These are phyloP conservation scores for Takifugu bimaculatus DNA, from an alignment of 2,113 vertebrate genomes.

Conservation along the genomic window DNA sequence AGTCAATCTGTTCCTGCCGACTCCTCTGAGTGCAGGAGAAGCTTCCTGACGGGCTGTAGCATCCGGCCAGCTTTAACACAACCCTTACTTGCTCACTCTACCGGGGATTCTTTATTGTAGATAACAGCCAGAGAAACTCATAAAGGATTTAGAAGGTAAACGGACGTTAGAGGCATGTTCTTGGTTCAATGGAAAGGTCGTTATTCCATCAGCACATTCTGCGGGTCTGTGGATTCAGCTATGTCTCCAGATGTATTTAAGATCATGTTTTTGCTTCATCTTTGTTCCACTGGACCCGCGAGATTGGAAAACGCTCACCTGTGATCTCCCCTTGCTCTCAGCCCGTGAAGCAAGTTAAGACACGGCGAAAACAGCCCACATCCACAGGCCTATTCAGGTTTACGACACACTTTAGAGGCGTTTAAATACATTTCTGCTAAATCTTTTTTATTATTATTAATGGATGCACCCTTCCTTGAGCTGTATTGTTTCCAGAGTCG, in stretches of 20 bases:
- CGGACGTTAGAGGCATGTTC: slow-evolving; percentile 2
- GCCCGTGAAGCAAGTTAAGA: no score
- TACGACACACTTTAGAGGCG: not conserved
- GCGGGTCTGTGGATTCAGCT: no score
- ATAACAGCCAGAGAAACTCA: slow-evolving; percentile 24
- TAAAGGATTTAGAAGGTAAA: slow-evolving; percentile 27
- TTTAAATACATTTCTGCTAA: not conserved
- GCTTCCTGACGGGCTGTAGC: slow-evolving; percentile 28
- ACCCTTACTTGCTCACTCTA: slow-evolving; percentile 3
- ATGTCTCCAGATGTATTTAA: no score
- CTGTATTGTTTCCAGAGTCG: slow-evolving; percentile 7
- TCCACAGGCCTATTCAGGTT: no score
- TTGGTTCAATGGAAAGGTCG: not conserved
- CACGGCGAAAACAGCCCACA: not conserved
- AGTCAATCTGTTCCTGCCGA: slow-evolving; percentile 29
- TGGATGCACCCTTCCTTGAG: slow-evolving; percentile 14
- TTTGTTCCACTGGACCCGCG: no score
- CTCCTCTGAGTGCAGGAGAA: slow-evolving; percentile 31
- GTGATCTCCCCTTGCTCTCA: no score
- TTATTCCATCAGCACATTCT: not conserved
- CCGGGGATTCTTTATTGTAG: slow-evolving; percentile 18
- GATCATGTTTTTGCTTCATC: no score
- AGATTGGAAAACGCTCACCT: no score
- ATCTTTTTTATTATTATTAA: slow-evolving; percentile 10
- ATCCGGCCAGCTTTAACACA: slow-evolving; percentile 20